Evolutionary conservation across 2,113 vertebrate species (phyloP).

Genomic region (Sinosuthora webbiana): DNA sequence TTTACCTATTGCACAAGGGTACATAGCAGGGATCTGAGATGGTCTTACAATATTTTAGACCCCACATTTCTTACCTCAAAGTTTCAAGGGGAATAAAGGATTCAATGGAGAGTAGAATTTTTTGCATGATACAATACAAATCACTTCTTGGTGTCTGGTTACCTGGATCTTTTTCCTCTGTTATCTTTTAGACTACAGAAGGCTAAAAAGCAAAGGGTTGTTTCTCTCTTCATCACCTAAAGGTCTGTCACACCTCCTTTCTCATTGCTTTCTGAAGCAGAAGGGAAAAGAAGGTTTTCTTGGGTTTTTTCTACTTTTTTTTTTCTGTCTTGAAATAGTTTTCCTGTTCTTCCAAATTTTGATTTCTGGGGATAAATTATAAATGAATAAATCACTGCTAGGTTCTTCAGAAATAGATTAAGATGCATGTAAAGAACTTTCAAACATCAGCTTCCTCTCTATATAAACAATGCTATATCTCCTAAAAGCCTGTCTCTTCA

Average conservation of each 20-base stretch:
- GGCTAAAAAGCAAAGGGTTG: not conserved
- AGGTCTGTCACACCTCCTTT: not conserved
- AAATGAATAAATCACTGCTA: conserved; percentile 4
- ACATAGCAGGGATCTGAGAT: not conserved
- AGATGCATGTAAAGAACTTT: not conserved
- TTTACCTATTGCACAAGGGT: not conserved
- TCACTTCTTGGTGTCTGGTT: not conserved
- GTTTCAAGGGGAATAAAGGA: not conserved
- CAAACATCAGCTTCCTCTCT: not conserved
- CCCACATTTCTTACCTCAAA: not conserved
- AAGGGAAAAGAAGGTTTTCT: not conserved
- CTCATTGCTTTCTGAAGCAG: not conserved
- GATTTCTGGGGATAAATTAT: not conserved
- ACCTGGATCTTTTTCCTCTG: not conserved
- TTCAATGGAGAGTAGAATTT: not conserved
- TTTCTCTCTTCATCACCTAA: not conserved
- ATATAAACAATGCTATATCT: not conserved
- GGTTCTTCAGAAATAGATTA: not conserved
- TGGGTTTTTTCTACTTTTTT: accelerated
- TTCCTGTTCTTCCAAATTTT: not conserved
- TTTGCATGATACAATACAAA: not conserved
- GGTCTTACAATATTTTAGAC: not conserved
- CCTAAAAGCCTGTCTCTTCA: conserved; percentile 12
- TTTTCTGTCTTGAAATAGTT: not conserved
- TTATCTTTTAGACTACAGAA: not conserved